Conservation (phyloP, 2,797 vertebrate genomes). For the Tympanoctomys barrerae region DNA sequence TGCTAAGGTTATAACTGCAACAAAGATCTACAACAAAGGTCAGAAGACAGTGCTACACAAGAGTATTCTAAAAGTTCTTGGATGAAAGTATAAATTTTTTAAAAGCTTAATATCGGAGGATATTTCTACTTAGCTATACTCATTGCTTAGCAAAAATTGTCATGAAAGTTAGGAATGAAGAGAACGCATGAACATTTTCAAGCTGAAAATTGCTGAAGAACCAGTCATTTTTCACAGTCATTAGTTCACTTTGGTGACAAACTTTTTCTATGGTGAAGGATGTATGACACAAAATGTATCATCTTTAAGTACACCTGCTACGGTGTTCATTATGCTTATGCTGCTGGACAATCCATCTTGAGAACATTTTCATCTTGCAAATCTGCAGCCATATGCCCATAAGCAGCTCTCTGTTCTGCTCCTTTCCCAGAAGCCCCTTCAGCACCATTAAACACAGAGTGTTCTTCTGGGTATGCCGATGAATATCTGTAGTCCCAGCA, state of each 20-base stretch:
- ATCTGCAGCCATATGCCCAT: neutral
- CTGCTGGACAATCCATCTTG: neutral
- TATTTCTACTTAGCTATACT: neutral
- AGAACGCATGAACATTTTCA: neutral
- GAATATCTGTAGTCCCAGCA: neutral
- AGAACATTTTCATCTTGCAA: neutral
- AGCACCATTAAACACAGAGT: neutral
- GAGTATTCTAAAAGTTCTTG: neutral
- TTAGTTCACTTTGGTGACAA: neutral
- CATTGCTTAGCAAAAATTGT: neutral
- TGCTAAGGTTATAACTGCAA: too few relatives aligned
- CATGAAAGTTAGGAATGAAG: conserved; percentile 26
- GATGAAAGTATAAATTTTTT: neutral
- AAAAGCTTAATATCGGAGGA: neutral
- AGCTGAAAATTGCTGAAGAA: neutral
- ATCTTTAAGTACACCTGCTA: neutral
- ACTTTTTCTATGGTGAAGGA: neutral
- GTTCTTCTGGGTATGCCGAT: neutral
- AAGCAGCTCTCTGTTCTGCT: neutral
- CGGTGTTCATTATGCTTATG: neutral
- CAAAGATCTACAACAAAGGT: too few relatives aligned
- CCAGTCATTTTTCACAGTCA: neutral
- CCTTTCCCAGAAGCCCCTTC: neutral
- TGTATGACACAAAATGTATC: neutral
- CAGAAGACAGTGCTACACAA: too few relatives aligned